phyloP scores from a whole-genome alignment of 2,797 vertebrate genomes.

The Micropoecilia bifurca region DNA sequence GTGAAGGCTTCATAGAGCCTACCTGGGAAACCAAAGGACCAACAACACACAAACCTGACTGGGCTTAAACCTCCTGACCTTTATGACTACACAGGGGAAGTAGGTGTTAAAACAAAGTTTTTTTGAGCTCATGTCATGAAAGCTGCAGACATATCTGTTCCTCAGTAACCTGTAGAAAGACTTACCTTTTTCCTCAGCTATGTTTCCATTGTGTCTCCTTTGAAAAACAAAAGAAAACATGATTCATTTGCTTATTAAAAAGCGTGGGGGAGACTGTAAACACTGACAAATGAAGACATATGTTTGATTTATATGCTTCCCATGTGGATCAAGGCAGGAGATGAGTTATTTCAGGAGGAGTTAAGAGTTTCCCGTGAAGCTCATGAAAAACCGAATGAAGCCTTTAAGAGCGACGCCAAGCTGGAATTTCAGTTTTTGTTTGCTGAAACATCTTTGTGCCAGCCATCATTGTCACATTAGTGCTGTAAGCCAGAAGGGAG shows the following conservation, averaged over 20 bases:
- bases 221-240: constrained; percentile 42
- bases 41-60: constrained; percentile 21
- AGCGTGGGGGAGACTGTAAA: constrained; percentile 3
- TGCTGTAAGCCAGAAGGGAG: constrained; percentile 29
- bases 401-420: constrained; percentile 27
- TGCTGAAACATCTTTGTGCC: constrained; percentile 33
- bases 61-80: background rate
- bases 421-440: constrained; percentile 44
- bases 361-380: constrained; percentile 25
- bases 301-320: constrained; percentile 21
- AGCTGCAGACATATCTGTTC: constrained; percentile 15
- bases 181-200: constrained; percentile 33
- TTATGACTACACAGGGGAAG: constrained; percentile 5
- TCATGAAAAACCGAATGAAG: constrained; percentile 41
- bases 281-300: constrained; percentile 28
- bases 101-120: constrained; percentile 14
- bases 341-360: constrained; percentile 36
- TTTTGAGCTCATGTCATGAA: constrained; percentile 15
- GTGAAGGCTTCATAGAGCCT: constrained; percentile 38
- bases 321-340: constrained; percentile 27
- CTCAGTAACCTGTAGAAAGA: constrained; percentile 28
- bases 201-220: constrained; percentile 41
- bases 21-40: constrained; percentile 11
- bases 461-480: constrained; percentile 29
- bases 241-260: constrained; percentile 22